Evolutionary conservation across 1,140 invertebrate species (phyloP).

Genomic region (Drosophila mauritiana): DNA sequence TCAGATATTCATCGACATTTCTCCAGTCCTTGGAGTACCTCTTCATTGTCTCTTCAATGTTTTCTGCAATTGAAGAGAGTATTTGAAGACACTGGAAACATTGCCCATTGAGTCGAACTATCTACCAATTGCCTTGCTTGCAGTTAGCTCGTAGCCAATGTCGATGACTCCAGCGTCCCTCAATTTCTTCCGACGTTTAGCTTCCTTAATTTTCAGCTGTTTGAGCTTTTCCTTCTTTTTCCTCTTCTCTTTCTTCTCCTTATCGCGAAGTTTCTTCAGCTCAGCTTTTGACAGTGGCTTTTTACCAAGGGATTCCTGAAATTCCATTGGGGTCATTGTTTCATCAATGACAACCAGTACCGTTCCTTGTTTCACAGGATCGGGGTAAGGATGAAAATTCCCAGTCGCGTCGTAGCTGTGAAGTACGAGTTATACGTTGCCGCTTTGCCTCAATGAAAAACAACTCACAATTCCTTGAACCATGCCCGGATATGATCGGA

Average conservation of each 20-base stretch:
- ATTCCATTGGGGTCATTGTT: slow-evolving; percentile 86
- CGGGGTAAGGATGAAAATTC: slow-evolving; percentile 86
- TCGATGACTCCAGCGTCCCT: slow-evolving; percentile 80
- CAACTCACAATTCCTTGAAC: slow-evolving; percentile 87
- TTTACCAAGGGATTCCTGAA: slow-evolving; percentile 72
- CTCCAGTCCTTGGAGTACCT: slow-evolving; percentile 85
- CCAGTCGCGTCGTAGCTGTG: slow-evolving; percentile 84
- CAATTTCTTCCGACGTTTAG: slow-evolving; percentile 69
- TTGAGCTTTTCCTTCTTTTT: slow-evolving; percentile 62
- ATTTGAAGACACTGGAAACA: too few relatives aligned
- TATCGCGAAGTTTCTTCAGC: slow-evolving; percentile 56
- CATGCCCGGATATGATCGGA: slow-evolving; percentile 89
- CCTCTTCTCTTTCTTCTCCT: slow-evolving; percentile 68
- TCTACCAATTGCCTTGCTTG: slow-evolving; percentile 66
- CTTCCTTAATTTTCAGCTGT: slow-evolving; percentile 65
- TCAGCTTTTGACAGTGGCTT: slow-evolving; percentile 77
- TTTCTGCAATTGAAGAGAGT: slow-evolving; percentile 9
- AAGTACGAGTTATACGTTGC: not conserved
- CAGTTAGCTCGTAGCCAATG: slow-evolving; percentile 47
- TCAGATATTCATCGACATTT: slow-evolving; percentile 80
- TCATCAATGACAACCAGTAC: slow-evolving; percentile 86
- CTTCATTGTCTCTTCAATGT: slow-evolving; percentile 79
- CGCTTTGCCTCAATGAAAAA: not conserved
- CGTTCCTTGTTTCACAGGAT: slow-evolving; percentile 85
- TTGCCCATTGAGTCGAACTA: too few relatives aligned